Evolutionary conservation across 1,140 invertebrate species (phyloP), one percentile per base, ranked within the genome.

Genomic region (Cecropterus lyciades): DNA sequence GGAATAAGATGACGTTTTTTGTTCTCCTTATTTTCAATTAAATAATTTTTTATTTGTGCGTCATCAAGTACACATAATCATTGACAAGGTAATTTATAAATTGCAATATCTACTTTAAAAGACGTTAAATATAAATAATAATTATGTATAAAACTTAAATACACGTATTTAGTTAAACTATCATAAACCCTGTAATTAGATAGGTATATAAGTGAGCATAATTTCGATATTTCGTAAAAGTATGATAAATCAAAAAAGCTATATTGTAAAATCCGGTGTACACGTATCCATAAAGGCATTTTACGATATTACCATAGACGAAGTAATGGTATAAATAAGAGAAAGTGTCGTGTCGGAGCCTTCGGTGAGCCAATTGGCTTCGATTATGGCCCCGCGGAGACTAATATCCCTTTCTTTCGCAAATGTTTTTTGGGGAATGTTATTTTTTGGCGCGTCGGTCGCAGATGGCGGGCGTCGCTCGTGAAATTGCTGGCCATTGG

Each of bases 371-470:
- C 85, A 77, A 89, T 90, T 83, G 85, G 79, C 80, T 85, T 86
- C 86, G 84, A 90, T 90, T 85, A 90, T 87, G 65, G 86, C 79
- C 69, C 87, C 87, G 75, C 77, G 79, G 87, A 90, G 87, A 90
- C 82, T 89, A 91, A 91, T 91, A 91, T 85, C 75, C 85, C 72
- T 87, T 88, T 83, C 84, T 89, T 87, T 84, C 75, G 75, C 73
- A 84, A 91, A 87, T 85, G 86, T 88, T 88, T 56, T 91, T 89
- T 78, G 75, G 85, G 85, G 72, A 79, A 87, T 87, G 82, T 91
- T 85, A 90, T 91, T 89, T 91, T 91, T 89, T 83, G 79, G 74
- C 75, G 87, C 82, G 84, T 85, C 83, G 79, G 86, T 81, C 86
- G 83, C 88, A 91, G 85, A 78, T 91, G 88, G 88, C 78, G 84